Conservation (phyloP, 37 sponge, comb jelly and placozoan genomes). For the Cliona cf. orientalis region DNA sequence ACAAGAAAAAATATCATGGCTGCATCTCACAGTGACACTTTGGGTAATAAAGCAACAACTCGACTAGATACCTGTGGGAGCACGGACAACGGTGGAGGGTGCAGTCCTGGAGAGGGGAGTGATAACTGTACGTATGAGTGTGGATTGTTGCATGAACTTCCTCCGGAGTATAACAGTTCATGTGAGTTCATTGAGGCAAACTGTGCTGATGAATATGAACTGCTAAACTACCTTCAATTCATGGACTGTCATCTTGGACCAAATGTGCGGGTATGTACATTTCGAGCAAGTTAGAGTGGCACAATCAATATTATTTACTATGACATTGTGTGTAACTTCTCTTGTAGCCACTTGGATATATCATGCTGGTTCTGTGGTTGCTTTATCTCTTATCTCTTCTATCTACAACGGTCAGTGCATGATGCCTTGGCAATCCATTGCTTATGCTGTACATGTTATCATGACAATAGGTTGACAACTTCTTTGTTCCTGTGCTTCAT, state of each 20-base stretch:
- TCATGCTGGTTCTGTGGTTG: slow-evolving; percentile 66
- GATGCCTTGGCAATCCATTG: not conserved
- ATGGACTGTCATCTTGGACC: slow-evolving; percentile 1
- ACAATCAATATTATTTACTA: not conserved
- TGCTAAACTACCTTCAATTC: slow-evolving; percentile 21
- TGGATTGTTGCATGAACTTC: not conserved
- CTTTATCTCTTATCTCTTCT: slow-evolving; percentile 70
- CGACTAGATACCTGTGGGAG: not conserved
- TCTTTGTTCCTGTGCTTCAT: slow-evolving; percentile 74
- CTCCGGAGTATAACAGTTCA: not conserved
- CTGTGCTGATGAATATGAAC: slow-evolving; percentile 9
- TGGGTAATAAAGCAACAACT: not conserved
- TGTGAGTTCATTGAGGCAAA: slow-evolving; percentile 8
- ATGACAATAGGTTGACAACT: slow-evolving; percentile 59
- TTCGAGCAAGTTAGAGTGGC: not conserved
- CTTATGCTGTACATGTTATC: not conserved
- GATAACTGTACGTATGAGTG: no score
- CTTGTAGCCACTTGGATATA: slow-evolving; percentile 57
- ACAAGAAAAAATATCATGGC: no score
- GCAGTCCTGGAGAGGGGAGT: no score
- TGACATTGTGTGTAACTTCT: not conserved
- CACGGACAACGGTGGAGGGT: no score
- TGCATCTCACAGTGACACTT: no score
- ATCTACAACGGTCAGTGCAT: slow-evolving; percentile 71
- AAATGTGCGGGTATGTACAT: slow-evolving; percentile 22